Percentiles rank a stretch among this genome's conserved stretches.
Conservation (phyloP, 2,113 vertebrate species). For the Pavo muticus region DNA sequence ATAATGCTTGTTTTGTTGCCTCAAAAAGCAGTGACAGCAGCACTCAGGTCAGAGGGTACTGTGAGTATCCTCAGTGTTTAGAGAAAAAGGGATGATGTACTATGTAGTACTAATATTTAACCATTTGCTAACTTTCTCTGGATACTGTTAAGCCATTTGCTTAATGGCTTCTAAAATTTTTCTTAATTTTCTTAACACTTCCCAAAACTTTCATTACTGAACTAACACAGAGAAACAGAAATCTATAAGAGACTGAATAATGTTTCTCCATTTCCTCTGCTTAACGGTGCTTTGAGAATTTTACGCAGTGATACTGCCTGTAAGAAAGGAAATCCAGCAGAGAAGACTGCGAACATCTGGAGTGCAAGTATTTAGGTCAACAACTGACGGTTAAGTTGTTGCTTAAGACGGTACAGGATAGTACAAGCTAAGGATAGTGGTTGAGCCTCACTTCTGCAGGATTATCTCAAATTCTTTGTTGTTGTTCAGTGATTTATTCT, state of each 20-base stretch:
- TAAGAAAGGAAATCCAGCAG: constrained; percentile 46
- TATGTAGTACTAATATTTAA: neutral
- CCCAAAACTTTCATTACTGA: neutral
- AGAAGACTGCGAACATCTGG: constrained; percentile 40
- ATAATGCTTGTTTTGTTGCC: neutral
- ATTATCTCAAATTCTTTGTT: constrained; percentile 31
- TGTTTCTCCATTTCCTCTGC: neutral
- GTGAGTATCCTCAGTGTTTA: neutral
- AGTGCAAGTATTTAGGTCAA: constrained; percentile 48
- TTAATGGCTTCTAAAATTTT: neutral
- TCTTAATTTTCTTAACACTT: neutral
- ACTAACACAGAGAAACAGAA: neutral
- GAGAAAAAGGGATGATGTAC: neutral
- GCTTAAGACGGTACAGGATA: neutral
- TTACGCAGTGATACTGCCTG: constrained; percentile 13
- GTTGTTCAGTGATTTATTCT: constrained; percentile 12
- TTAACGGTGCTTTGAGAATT: neutral
- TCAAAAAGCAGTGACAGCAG: neutral
- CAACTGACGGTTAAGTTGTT: neutral
- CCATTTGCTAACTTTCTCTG: neutral
- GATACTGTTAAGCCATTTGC: neutral
- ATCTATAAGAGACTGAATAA: neutral
- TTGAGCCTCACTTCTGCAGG: neutral
- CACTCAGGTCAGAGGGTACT: neutral
- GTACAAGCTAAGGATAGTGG: neutral